These are phyloP conservation scores for Drosophila tani DNA, from an alignment of 1,140 invertebrate genomes.

Conservation along the genomic window DNA sequence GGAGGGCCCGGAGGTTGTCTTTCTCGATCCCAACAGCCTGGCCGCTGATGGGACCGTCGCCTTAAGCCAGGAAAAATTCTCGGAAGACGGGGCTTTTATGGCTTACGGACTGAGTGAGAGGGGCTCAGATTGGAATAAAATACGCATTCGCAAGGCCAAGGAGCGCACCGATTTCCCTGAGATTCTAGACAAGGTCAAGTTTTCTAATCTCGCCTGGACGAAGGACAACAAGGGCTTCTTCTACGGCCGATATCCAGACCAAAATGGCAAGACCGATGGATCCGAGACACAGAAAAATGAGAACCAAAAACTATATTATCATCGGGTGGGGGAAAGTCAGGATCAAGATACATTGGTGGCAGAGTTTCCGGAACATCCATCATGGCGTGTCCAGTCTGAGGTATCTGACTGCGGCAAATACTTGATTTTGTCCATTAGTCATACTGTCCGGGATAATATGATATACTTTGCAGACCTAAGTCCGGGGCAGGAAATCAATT, in stretches of 20 bases:
- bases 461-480: slow-evolving; percentile 92
- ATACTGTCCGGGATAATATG: slow-evolving; percentile 90
- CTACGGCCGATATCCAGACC: slow-evolving; percentile 93
- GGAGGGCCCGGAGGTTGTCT: slow-evolving; percentile 92
- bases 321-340: slow-evolving; percentile 94
- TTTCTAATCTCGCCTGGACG: slow-evolving; percentile 96
- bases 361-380: slow-evolving; percentile 96
- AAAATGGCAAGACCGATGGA: slow-evolving; percentile 93
- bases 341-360: slow-evolving; percentile 94
- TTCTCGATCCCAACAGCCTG: slow-evolving; percentile 97
- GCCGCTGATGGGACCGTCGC: slow-evolving; percentile 97
- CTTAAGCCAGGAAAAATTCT: slow-evolving; percentile 92
- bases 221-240: slow-evolving; percentile 98
- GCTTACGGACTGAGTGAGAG: slow-evolving; percentile 96
- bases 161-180: slow-evolving; percentile 95
- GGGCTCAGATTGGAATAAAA: slow-evolving; percentile 98
- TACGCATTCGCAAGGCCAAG: slow-evolving; percentile 92
- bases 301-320: slow-evolving; percentile 98
- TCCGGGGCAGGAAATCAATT: slow-evolving; percentile 88
- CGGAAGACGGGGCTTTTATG: slow-evolving; percentile 95
- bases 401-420: slow-evolving; percentile 96
- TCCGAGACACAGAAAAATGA: slow-evolving; percentile 94
- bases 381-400: slow-evolving; percentile 92
- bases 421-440: slow-evolving; percentile 90
- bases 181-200: slow-evolving; percentile 95